Evolutionary conservation across 1,140 invertebrate species (phyloP), one percentile per base, ranked within the genome.

Genomic region (Heliconius nattereri): DNA sequence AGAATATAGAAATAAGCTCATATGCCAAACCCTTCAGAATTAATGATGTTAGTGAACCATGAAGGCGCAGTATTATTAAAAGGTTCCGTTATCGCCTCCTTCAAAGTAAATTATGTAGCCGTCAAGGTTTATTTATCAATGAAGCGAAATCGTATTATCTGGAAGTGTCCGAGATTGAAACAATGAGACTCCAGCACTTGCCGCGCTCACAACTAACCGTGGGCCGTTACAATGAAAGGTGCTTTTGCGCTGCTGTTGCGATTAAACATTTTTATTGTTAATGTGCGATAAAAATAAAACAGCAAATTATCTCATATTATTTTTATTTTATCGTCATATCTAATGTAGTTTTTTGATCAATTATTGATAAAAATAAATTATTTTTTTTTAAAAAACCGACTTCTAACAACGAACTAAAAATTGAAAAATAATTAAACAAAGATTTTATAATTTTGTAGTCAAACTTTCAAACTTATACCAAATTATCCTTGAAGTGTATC

Each of bases 111-210:
- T 78, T 75, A 78, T 54, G 76, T 54, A 78, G 71, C 76, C 72
- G 76, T 75, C 76, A 75, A 78, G 71, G 57, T 78, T 74, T 83
- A 83, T 83, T 80, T 83, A 83, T 79, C 81, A 79, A 83, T 83
- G 81, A 76, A 78, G 77, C 72, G 72, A 75, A 79, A 82, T 82
- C 81, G 78, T 73, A 79, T 83, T 83, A 83, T 83, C 78, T 83
- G 74, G 75, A 79, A 76, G 81, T 80, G 45, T 77, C 72, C 40
- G 75, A 76, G 78, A 83, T 83, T 79, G 78, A 83, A 83, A 83
- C 81, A 79, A 79, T 80, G 78, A 76, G 81, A 78, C n/a, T 73
- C 78, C 81, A 76, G 71, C 71, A 73, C 75, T 77, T 76, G 78
- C 76, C 75, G 81, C 73, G 66, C 32, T 71, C 81, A 80, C 80